A percentile compares a stretch with the other conserved stretches of the same genome.
phyloP scores from a whole-genome alignment of 2,797 vertebrate genomes.

The Lophius americanus region DNA sequence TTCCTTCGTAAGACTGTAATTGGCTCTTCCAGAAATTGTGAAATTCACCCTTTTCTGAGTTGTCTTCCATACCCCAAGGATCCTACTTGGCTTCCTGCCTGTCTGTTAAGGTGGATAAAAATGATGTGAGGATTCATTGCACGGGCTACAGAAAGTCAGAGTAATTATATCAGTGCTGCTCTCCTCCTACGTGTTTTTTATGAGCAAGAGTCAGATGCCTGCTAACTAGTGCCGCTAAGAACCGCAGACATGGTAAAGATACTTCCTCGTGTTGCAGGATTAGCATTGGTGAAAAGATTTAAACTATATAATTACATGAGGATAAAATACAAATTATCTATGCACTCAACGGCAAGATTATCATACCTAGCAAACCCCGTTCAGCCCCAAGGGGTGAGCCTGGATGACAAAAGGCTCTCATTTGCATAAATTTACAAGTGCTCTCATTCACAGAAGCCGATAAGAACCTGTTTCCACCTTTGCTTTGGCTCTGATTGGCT shows the following conservation, averaged over 20 bases:
- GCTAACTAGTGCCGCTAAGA: conserved; percentile 67
- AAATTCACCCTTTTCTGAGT: conserved; percentile 48
- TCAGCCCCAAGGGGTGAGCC: conserved; percentile 79
- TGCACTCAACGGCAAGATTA: conserved; percentile 90
- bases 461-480: conserved; percentile 94
- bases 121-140: conserved; percentile 67
- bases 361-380: conserved; percentile 70
- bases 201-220: conserved; percentile 59
- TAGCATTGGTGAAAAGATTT: conserved; percentile 88
- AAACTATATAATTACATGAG: conserved; percentile 93
- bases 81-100: conserved; percentile 61
- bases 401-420: conserved; percentile 87
- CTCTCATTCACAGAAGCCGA: conserved; percentile 84
- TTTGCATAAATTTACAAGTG: conserved; percentile 96
- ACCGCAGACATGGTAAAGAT: conserved; percentile 61
- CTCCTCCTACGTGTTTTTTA: conserved; percentile 63
- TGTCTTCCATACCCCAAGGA: conserved; percentile 52
- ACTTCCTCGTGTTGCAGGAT: conserved; percentile 80
- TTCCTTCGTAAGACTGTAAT: conserved; percentile 41
- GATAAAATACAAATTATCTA: conserved; percentile 92
- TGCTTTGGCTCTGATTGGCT: conserved; percentile 90
- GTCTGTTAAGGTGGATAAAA: conserved; percentile 72
- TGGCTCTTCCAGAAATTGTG: conserved; percentile 37
- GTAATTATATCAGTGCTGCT: conserved; percentile 68
- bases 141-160: conserved; percentile 71